phyloP scores from a whole-genome alignment of 2,888 invertebrate genomes.

The Mantis religiosa region DNA sequence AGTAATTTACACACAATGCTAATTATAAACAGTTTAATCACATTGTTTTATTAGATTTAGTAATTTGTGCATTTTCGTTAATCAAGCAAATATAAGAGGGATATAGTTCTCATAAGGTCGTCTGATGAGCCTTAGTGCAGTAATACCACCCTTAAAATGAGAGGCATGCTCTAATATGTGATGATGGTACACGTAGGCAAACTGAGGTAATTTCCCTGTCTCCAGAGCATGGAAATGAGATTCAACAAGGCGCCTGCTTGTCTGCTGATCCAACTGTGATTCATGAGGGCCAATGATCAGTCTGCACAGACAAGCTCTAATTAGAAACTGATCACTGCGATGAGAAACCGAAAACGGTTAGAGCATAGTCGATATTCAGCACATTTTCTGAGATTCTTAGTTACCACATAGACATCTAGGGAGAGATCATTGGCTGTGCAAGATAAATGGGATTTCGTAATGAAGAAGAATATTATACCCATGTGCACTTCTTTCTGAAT shows the following conservation, averaged over 20 bases:
- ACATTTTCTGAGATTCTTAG: not conserved
- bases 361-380: not conserved
- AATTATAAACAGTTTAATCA: no score
- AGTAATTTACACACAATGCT: no score
- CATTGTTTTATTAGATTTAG: no score
- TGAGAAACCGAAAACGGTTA: not conserved
- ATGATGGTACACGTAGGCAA: no score
- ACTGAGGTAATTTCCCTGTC: not conserved
- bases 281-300: not conserved
- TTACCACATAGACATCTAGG: no score
- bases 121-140: not conserved
- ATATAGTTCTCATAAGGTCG: no score
- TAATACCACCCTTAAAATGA: not conserved
- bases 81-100: no score
- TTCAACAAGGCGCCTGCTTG: not conserved
- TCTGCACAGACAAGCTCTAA: not conserved
- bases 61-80: no score
- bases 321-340: not conserved
- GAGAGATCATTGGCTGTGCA: no score
- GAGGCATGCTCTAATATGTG: not conserved
- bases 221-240: not conserved
- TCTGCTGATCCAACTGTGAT: not conserved
- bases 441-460: no score
- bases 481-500: no score
- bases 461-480: no score